Conservation (phyloP, 2,797 vertebrate genomes). For the Megalops cyprinoides region DNA sequence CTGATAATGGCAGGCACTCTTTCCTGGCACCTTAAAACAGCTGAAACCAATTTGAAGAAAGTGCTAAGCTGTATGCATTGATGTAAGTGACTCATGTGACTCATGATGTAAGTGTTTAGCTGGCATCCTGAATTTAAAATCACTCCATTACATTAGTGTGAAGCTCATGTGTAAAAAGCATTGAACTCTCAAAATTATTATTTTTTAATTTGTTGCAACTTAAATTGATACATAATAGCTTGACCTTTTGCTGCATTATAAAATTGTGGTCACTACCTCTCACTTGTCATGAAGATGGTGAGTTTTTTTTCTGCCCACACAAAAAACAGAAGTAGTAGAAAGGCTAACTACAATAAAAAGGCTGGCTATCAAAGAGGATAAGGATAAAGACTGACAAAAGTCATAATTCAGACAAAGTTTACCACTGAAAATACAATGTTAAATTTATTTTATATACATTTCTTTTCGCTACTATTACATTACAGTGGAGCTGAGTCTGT, state of each 20-base stretch:
- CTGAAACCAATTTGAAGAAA: too few species aligned
- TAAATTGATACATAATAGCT: constrained; percentile 31
- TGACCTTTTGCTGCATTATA: constrained; percentile 28
- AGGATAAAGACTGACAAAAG: constrained; percentile 23
- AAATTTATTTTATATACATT: neutral
- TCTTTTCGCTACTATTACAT: neutral
- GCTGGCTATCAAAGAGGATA: neutral
- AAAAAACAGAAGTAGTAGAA: neutral
- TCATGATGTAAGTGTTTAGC: too few species aligned
- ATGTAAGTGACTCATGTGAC: too few species aligned
- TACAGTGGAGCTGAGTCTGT: neutral
- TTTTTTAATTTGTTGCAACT: constrained; percentile 26
- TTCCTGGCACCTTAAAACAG: too few species aligned
- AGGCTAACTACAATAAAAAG: neutral
- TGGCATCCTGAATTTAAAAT: constrained; percentile 27
- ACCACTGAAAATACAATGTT: too few species aligned
- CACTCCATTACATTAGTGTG: constrained; percentile 25
- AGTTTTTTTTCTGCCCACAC: constrained; percentile 11
- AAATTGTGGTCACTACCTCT: constrained; percentile 30
- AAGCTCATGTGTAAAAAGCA: constrained; percentile 5
- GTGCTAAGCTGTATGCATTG: too few species aligned
- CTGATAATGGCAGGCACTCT: too few species aligned
- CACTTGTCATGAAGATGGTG: neutral
- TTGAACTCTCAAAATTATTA: constrained; percentile 23
- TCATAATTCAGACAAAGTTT: constrained; percentile 14